Percentiles rank a stretch among this genome's conserved stretches.
phyloP scores from a whole-genome alignment of 2,113 vertebrate genomes.

The Centropus bengalensis region DNA sequence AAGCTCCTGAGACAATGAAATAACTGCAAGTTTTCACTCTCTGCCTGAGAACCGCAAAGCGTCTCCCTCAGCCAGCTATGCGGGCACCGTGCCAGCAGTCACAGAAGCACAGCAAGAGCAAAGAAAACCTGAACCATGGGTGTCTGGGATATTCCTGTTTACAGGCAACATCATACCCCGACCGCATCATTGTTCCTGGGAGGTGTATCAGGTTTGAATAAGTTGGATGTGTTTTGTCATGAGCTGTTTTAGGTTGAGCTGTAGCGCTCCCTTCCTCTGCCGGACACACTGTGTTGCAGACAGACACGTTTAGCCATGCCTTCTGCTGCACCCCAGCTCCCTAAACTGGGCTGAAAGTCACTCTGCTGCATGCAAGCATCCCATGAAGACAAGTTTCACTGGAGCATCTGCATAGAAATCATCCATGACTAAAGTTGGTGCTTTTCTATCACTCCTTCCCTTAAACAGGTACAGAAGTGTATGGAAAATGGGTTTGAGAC shows the following conservation, averaged over 20 bases:
- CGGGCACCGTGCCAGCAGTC: not conserved
- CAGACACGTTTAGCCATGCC: not conserved
- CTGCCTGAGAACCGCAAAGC: not conserved
- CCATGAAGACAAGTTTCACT: not conserved
- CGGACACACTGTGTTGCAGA: not conserved
- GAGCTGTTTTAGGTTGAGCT: not conserved
- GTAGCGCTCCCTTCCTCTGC: not conserved
- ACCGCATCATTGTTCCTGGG: not conserved
- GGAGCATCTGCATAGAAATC: not conserved
- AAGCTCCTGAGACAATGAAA: not conserved
- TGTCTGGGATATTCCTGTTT: not conserved
- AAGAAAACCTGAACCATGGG: not conserved
- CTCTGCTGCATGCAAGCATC: not conserved
- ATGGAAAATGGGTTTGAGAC: not conserved
- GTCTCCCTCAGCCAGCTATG: not conserved
- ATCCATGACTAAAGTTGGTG: fast-evolving
- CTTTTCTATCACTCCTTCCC: not conserved
- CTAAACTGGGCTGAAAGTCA: not conserved
- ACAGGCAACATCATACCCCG: not conserved
- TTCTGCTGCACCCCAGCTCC: not conserved
- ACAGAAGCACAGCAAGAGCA: not conserved
- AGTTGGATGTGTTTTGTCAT: not conserved
- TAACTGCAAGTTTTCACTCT: not conserved
- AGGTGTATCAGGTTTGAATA: not conserved
- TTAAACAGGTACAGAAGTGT: not conserved